Conservation (phyloP, 2,113 vertebrate species). For the Tetraodon nigroviridis region DNA sequence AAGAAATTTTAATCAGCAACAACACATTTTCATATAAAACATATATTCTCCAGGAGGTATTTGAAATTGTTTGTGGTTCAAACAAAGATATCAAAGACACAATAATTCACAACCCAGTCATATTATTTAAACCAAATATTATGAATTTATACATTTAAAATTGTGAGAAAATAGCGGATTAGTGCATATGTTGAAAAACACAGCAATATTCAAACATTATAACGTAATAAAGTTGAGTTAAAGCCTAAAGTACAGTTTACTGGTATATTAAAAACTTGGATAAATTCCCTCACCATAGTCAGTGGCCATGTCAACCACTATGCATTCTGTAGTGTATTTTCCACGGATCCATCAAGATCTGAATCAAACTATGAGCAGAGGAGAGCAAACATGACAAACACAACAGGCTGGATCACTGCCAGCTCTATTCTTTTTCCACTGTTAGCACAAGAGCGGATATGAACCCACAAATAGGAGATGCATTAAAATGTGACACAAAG, state of each 20-base stretch:
- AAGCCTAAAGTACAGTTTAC: background rate
- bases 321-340: slow-evolving; percentile 32
- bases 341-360: slow-evolving; percentile 65
- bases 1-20: no score
- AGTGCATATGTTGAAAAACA: background rate
- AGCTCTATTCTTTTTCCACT: slow-evolving; percentile 40
- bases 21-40: background rate
- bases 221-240: slow-evolving; percentile 28
- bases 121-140: slow-evolving; percentile 3
- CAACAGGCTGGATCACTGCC: slow-evolving; percentile 32
- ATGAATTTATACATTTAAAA: slow-evolving; percentile 10
- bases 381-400: slow-evolving; percentile 52
- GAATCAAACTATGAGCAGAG: slow-evolving; percentile 34
- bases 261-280: no score
- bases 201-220: background rate
- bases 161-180: background rate
- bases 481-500: slow-evolving; percentile 52
- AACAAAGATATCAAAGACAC: background rate
- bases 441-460: slow-evolving; percentile 46
- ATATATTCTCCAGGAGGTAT: background rate
- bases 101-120: slow-evolving; percentile 13
- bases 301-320: background rate
- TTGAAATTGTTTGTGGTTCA: background rate
- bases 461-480: slow-evolving; percentile 38
- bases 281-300: no score